Conservation (phyloP, 1,140 invertebrate species). For the Drosophila micromelanica region DNA sequence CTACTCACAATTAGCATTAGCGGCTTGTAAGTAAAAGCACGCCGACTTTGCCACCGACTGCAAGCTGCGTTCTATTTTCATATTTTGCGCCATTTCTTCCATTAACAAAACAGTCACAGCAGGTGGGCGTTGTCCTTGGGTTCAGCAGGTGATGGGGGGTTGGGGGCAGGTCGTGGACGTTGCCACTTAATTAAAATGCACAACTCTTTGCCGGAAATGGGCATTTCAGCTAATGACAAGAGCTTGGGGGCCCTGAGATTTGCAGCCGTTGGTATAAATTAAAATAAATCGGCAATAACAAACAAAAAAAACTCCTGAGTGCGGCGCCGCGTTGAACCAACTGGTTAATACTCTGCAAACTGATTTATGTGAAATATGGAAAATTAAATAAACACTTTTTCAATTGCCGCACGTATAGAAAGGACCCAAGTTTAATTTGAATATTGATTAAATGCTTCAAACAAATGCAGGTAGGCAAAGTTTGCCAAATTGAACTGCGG, state of each 20-base stretch:
- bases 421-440: not conserved
- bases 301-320: not conserved
- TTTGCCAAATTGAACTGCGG: not conserved
- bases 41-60: constrained; percentile 17
- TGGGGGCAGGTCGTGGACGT: constrained; percentile 9
- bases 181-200: constrained; percentile 79
- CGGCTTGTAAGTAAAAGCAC: constrained; percentile 67
- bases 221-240: constrained; percentile 77
- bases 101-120: constrained; percentile 72
- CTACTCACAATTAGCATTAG: constrained; percentile 84
- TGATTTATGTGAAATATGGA: not conserved
- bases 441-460: not conserved
- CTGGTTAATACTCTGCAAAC: not conserved
- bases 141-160: not conserved
- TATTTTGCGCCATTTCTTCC: constrained; percentile 68
- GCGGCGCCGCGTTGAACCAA: not conserved
- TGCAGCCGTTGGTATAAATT: constrained; percentile 56
- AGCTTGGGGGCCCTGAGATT: constrained; percentile 43
- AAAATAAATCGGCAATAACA: constrained; percentile 63
- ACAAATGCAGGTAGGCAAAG: not conserved
- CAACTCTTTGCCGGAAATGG: constrained; percentile 82
- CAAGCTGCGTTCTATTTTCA: constrained; percentile 63
- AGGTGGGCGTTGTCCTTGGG: constrained; percentile 50
- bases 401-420: not conserved
- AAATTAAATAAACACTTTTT: not conserved